A percentile compares a stretch with the other conserved stretches of the same genome.
These are phyloP conservation scores for Toxostoma redivivum DNA, from an alignment of 2,113 vertebrate species.

Conservation along the genomic window DNA sequence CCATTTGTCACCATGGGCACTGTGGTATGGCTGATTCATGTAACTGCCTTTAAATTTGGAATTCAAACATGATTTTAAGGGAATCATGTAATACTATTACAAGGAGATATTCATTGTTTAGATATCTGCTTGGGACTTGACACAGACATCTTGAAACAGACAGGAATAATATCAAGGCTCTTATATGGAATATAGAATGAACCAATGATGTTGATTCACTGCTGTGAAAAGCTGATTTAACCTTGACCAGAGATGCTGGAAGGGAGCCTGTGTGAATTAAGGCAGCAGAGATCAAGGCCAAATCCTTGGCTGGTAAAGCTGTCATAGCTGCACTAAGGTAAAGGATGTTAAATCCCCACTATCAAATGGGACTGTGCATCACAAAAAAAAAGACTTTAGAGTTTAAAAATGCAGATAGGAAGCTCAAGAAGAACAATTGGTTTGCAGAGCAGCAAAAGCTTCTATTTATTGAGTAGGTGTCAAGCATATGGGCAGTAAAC, in stretches of 20 bases:
- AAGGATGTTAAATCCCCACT: neutral
- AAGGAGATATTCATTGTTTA: conserved; percentile 2
- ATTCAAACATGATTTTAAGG: neutral
- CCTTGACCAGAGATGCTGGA: conserved; percentile 17
- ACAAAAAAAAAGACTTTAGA: neutral
- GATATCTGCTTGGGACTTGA: conserved; percentile 15
- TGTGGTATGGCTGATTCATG: neutral
- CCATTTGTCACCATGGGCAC: neutral
- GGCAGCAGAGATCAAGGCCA: neutral
- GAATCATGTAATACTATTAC: neutral
- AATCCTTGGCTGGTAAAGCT: conserved; percentile 28
- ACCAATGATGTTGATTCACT: neutral
- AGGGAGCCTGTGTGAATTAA: conserved; percentile 14
- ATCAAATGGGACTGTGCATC: neutral
- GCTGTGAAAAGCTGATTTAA: conserved; percentile 48
- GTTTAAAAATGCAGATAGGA: neutral
- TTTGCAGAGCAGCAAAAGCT: neutral
- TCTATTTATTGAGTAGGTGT: neutral
- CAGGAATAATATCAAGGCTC: neutral
- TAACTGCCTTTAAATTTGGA: neutral
- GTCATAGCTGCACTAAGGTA: neutral
- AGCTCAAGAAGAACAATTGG: neutral
- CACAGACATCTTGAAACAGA: neutral
- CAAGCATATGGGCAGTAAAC: neutral
- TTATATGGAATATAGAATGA: neutral